Evolutionary conservation across 2,888 invertebrate species (phyloP), one percentile per base, ranked within the genome.

Genomic region (Phyllotreta striolata): DNA sequence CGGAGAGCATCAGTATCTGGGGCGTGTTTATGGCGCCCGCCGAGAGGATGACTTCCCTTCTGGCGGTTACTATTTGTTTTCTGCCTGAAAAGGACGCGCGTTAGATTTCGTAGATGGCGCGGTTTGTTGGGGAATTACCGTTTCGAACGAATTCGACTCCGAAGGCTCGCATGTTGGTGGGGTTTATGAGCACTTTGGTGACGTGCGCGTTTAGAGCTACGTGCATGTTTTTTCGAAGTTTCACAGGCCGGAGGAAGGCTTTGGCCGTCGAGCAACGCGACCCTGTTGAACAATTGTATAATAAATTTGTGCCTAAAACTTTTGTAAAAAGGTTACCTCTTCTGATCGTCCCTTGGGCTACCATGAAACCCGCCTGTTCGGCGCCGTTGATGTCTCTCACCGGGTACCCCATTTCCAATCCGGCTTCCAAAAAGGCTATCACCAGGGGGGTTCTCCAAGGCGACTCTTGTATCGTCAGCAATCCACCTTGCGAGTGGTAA

Each of bases 21-120:
- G 97, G 95, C 8, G 91, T 91, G 77, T 96, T 96, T 35, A 98
- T 92, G 0, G 96, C 89, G 0, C 97, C 97, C 0, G 95, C 95
- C 8, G 94, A 90, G 41, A 97, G 78, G 52, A 97, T 92, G 0
- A 97, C 88, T 80, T 95, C 95, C 73, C 92, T 91, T 57, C 87
- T 86, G 0, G 95, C 95, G 64, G 87, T 83, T 0, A 91, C 89
- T 0, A 88, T 83, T 74, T 89, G 88, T 62, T 86, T 87, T 39
- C 86, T 83, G 1, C 93, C 74, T 74, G 37, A 9, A 66, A 66
- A 54, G 10, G 9, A n/a, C 1, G 12, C 24, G 3, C 12, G 39
- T 9, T 24, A n/a, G 40, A 35, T 12, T 38, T 55, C n/a, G n/a
- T 10, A 7, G 10, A 41, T 24, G 12, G 46, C n/a, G n/a, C n/a